Conservation (phyloP, 1,140 invertebrate species). For the Bathynomus jamesi region DNA sequence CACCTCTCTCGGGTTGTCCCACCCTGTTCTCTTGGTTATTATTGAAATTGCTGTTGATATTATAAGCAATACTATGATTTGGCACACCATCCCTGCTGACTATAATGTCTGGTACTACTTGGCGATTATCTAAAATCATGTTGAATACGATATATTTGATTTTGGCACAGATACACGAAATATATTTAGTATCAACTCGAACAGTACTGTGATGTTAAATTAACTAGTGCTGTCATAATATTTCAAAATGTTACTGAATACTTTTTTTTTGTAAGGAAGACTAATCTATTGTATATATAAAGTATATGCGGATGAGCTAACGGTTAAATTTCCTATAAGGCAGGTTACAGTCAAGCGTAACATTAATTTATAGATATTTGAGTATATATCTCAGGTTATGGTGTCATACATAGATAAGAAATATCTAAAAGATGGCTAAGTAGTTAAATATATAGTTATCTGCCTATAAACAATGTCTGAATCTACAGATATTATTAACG, state of each 20-base stretch:
- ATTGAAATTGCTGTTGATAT: not conserved
- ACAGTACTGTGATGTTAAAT: too few species aligned
- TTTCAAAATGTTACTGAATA: not conserved
- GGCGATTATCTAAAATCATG: not conserved
- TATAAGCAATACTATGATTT: not conserved
- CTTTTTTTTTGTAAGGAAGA: not conserved
- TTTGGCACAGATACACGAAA: not conserved
- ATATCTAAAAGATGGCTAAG: not conserved
- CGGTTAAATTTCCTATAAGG: not conserved
- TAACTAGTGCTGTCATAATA: too few species aligned
- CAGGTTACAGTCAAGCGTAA: not conserved
- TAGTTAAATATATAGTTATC: not conserved
- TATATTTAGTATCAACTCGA: not conserved
- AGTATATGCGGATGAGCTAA: not conserved
- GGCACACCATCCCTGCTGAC: not conserved
- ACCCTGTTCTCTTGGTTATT: not conserved
- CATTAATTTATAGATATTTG: not conserved
- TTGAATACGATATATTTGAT: not conserved
- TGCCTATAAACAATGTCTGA: too few species aligned
- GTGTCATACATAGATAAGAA: not conserved
- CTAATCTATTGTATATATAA: not conserved
- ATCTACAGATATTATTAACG: not conserved
- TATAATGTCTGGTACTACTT: not conserved
- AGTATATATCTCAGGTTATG: not conserved
- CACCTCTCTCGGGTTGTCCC: not conserved